Evolutionary conservation across 2,888 invertebrate species (phyloP).

Genomic region (Hybos culiciformis): DNA sequence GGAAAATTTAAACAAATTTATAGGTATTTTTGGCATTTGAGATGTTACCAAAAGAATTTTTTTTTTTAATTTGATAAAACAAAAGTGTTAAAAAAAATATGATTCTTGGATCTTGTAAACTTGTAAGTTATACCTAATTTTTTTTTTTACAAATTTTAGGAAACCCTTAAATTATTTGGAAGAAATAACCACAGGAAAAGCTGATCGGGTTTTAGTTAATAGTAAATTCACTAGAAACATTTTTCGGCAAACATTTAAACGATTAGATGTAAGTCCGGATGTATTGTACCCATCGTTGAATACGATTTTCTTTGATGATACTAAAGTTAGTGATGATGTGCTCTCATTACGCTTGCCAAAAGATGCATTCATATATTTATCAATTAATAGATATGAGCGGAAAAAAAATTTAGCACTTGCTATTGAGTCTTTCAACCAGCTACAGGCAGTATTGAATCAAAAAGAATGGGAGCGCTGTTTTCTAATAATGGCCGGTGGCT

Average conservation of each 20-base stretch:
- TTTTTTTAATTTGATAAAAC: too few relatives aligned
- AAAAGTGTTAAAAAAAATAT: too few relatives aligned
- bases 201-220: slow-evolving; percentile 87
- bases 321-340: slow-evolving; percentile 28
- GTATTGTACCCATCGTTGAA: slow-evolving; percentile 93
- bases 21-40: too few relatives aligned
- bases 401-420: slow-evolving; percentile 91
- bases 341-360: slow-evolving; percentile 33
- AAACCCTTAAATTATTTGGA: slow-evolving; percentile 83
- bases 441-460: slow-evolving; percentile 41
- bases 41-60: too few relatives aligned
- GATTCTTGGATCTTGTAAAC: too few relatives aligned
- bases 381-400: slow-evolving; percentile 92
- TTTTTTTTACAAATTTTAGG: too few relatives aligned
- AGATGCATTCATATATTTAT: slow-evolving; percentile 63
- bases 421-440: slow-evolving; percentile 59
- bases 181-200: slow-evolving; percentile 70
- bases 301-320: slow-evolving; percentile 52
- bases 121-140: too few relatives aligned
- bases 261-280: slow-evolving; percentile 55
- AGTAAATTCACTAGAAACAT: slow-evolving; percentile 89
- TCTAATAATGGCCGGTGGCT: slow-evolving; percentile 91
- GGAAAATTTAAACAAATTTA: slow-evolving; percentile 68
- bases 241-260: slow-evolving; percentile 72
- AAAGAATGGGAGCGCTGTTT: slow-evolving; percentile 54